These are phyloP conservation scores for Lamellibrachia satsuma DNA, from an alignment of 2,888 invertebrate species.

Conservation along the genomic window DNA sequence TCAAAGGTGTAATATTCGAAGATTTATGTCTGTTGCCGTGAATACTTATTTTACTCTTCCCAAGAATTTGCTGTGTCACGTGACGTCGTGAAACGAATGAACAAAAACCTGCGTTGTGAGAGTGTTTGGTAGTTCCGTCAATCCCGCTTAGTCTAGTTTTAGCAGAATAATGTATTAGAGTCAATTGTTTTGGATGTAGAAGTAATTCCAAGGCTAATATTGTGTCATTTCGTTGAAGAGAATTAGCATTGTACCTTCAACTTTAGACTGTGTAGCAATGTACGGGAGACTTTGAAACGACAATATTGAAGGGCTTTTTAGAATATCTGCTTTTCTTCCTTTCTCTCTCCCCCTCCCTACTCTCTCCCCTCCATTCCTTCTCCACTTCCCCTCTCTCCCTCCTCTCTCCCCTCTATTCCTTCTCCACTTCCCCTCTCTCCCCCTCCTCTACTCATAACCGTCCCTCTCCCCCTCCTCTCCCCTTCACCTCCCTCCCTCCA, in stretches of 20 bases:
- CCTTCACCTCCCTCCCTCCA: neutral
- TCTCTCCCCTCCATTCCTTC: neutral
- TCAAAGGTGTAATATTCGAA: constrained; percentile 3
- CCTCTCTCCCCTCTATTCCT: neutral
- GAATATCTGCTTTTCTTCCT: neutral
- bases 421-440: neutral
- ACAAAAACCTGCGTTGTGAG: neutral
- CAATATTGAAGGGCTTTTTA: neutral
- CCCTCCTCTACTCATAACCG: neutral
- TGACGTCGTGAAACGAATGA: constrained; percentile 10
- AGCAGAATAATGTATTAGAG: neutral
- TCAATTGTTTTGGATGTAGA: neutral
- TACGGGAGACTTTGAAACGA: neutral
- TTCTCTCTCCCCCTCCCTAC: neutral
- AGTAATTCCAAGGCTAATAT: neutral
- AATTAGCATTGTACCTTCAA: neutral
- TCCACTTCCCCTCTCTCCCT: neutral
- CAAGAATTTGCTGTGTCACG: neutral
- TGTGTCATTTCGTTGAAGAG: neutral
- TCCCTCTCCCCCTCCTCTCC: neutral
- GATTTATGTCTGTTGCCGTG: neutral
- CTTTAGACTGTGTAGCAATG: neutral
- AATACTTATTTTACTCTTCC: neutral
- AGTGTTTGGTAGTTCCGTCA: neutral
- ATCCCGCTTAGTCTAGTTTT: neutral